Evolutionary conservation across 2,113 vertebrate genomes (phyloP), one percentile per base, ranked within the genome.

Genomic region (Sarotherodon lohbergeri): DNA sequence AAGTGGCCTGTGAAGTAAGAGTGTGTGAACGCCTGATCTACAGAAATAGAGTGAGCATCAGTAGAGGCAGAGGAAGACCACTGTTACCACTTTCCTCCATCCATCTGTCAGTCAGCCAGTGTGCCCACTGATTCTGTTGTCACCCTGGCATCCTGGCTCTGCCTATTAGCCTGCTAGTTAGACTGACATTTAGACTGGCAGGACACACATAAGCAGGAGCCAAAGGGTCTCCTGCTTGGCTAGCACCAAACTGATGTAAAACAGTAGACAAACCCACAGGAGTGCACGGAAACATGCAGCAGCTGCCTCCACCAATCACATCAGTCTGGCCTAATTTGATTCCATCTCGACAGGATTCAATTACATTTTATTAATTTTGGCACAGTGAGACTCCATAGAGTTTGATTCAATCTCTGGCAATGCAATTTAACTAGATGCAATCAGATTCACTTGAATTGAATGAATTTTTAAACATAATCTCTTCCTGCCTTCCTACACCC

Each of bases 341-440:
- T 95, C 88, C 88, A 86, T 91, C 88, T 79, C 79, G 79, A 91
- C 93, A 91, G 92, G 92, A 94, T 93, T 94, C 91, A 84, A 94
- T 95, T 95, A 94, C 94, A 80, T 94, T 94, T 95, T 81, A 95
- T 95, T 95, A 94, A 96, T 95, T 94, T 93, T 93, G 93, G 89
- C 93, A 91, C 89, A 90, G 91, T 85, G 91, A 66, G 86, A 94
- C 94, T 92, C 90, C 85, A 61, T 88, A 55, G 83, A 91, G 90
- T 88, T 94, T 83, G 91, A 94, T 92, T 93, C 91, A 80, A 92
- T 94, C 91, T 87, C 82, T 71, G 80, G 68, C 85, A 89, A 94
- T 91, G 88, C 94, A 90, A 89, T 96, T 94, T 93, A 91, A 95
- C 90, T 46, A 83, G 82, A 91, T 78, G 88, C 92, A 92, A 93